Evolutionary conservation across 2,113 vertebrate genomes (phyloP).

Genomic region (Sturnus vulgaris): DNA sequence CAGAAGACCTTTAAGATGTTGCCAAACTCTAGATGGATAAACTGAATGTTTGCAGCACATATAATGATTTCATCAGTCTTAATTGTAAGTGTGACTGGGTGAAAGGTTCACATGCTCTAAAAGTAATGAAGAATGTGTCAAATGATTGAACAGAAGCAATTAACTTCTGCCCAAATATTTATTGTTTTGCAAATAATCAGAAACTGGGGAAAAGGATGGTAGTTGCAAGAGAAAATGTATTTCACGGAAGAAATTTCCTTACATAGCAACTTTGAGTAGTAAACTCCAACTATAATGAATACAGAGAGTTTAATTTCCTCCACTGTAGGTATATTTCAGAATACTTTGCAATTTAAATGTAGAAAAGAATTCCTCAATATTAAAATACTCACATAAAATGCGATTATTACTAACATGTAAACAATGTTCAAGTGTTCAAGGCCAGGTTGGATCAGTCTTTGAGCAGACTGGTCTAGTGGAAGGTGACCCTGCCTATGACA

Average conservation of each 20-base stretch:
- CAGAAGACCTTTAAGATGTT: slow-evolving; percentile 80
- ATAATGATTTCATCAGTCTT: slow-evolving; percentile 84
- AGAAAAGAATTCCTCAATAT: neutral
- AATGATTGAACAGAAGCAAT: slow-evolving; percentile 66
- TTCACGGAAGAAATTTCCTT: neutral
- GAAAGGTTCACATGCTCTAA: slow-evolving; percentile 58
- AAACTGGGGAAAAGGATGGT: slow-evolving; percentile 40
- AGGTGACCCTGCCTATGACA: neutral
- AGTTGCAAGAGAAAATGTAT: slow-evolving; percentile 47
- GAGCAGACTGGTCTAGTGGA: neutral
- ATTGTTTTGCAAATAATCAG: slow-evolving; percentile 68
- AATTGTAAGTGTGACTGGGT: slow-evolving; percentile 68
- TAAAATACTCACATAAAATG: neutral
- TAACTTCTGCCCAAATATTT: slow-evolving; percentile 68
- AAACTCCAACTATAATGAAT: neutral
- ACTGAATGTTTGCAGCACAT: slow-evolving; percentile 75
- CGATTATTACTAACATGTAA: neutral
- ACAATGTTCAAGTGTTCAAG: neutral
- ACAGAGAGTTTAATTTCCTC: neutral
- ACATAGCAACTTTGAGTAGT: neutral
- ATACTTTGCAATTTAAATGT: neutral
- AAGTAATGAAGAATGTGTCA: slow-evolving; percentile 73
- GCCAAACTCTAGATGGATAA: slow-evolving; percentile 76
- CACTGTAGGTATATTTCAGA: neutral
- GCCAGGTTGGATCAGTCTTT: neutral